Conservation (phyloP, 2,888 invertebrate genomes). For the Clusia tigrina region DNA sequence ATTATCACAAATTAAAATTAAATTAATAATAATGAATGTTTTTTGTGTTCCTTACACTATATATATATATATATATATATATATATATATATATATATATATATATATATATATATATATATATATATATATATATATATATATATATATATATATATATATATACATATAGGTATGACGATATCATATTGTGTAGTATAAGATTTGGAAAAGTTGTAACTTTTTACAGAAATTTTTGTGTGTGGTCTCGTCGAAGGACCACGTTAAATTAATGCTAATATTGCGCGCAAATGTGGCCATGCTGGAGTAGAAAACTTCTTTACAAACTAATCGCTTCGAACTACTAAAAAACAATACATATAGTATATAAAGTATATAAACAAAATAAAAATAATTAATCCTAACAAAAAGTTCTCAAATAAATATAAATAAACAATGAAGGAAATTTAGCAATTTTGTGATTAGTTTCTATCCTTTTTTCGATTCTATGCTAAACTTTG, state of each 20-base stretch:
- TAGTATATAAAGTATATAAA: neutral
- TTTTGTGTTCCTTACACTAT: too few relatives aligned
- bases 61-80: too few relatives aligned
- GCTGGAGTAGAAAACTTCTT: slow-evolving; percentile 25
- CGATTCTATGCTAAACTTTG: slow-evolving; percentile 7
- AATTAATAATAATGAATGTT: too few relatives aligned
- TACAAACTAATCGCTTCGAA: slow-evolving; percentile 8
- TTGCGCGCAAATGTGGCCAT: slow-evolving; percentile 44
- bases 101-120: too few relatives aligned
- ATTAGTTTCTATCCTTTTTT: neutral
- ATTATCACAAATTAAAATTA: neutral
- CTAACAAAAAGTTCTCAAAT: neutral
- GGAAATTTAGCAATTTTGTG: slow-evolving; percentile 10
- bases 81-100: too few relatives aligned
- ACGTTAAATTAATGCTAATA: slow-evolving; percentile 41
- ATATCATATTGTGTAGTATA: too few relatives aligned
- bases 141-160: too few relatives aligned
- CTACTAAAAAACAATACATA: neutral
- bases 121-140: too few relatives aligned
- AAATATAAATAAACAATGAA: slow-evolving; percentile 1
- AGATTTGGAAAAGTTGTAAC: neutral
- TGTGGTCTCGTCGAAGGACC: too few relatives aligned
- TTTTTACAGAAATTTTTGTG: slow-evolving; percentile 1
- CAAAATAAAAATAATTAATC: neutral
- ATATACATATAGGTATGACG: too few relatives aligned